These are phyloP conservation scores for Andrena camellia DNA, from an alignment of 2,888 invertebrate genomes.

Conservation along the genomic window DNA sequence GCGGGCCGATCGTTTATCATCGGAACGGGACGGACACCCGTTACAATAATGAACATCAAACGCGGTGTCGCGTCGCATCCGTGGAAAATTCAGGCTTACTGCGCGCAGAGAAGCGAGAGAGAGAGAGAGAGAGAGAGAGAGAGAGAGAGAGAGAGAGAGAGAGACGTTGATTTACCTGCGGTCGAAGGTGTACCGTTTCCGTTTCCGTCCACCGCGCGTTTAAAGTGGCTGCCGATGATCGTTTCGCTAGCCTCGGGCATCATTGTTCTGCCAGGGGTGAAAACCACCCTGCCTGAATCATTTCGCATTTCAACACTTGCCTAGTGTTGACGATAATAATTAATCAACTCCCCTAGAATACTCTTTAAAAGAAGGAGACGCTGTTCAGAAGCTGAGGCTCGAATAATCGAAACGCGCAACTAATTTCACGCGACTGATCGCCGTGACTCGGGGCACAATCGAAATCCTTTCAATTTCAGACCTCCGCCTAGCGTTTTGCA, in stretches of 20 bases:
- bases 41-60: conserved; percentile 38
- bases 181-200: conserved; percentile 61
- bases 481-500: neutral
- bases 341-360: neutral
- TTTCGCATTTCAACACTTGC: neutral
- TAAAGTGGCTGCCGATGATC: conserved; percentile 16
- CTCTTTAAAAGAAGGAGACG: too few relatives aligned
- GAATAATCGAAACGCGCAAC: neutral
- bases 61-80: conserved; percentile 15
- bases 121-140: conserved; percentile 27
- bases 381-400: neutral
- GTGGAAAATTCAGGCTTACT: conserved; percentile 14
- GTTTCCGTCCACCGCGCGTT: conserved; percentile 31
- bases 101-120: neutral
- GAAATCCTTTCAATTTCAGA: neutral
- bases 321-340: neutral
- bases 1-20: conserved; percentile 38
- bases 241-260: conserved; percentile 7
- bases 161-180: conserved; percentile 62
- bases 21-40: conserved; percentile 28
- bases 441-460: neutral
- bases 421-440: neutral
- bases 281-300: neutral
- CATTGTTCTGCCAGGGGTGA: neutral
- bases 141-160: too few relatives aligned